Evolutionary conservation across 2,113 vertebrate species (phyloP), one percentile per base, ranked within the genome.

Genomic region (Nansenia antarctica): DNA sequence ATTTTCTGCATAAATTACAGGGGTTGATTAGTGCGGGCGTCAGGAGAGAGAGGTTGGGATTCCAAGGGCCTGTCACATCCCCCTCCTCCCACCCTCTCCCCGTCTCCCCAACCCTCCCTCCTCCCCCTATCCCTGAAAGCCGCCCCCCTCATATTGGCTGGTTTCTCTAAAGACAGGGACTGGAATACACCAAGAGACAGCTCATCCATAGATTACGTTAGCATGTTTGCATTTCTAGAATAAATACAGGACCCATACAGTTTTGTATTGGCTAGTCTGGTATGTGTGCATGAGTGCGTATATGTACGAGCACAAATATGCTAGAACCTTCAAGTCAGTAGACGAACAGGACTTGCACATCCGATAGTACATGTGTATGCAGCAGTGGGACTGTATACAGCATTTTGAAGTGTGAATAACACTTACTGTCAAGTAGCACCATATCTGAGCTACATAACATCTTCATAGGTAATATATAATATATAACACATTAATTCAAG

Each of bases 1-100:
- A 99, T 99, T 99, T 99, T 98, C 97, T 99, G 97, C 97, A 99
- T 98, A 99, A 98, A 99, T 99, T 98, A 99, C 96, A 98, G 97
- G 94, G 97, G 98, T 99, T 99, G 98, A 99, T 99, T 99, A 98
- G 98, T 95, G 94, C 95, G 92, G 95, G 98, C 94, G 95, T 94
- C 94, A 96, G 95, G 98, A 99, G 95, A 98, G 92, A 92, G 93
- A 97, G 96, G 96, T 98, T 98, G 95, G 94, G 95, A 96, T 96
- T 96, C 96, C 94, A 95, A 93, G 94, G 96, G 96, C 94, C 96
- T 96, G 92, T 94, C 94, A 95, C 91, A 93, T 92, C 93, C 93
- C 86, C 81, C 80, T 64, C 87, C 76, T 62, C 57, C 69, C 74
- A 53, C 65, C 63, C 39, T 1, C 39, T 37, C 30, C 20, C 59